These are phyloP conservation scores for Coleophora flavipennella DNA, from an alignment of 2,888 invertebrate genomes.

Conservation along the genomic window DNA sequence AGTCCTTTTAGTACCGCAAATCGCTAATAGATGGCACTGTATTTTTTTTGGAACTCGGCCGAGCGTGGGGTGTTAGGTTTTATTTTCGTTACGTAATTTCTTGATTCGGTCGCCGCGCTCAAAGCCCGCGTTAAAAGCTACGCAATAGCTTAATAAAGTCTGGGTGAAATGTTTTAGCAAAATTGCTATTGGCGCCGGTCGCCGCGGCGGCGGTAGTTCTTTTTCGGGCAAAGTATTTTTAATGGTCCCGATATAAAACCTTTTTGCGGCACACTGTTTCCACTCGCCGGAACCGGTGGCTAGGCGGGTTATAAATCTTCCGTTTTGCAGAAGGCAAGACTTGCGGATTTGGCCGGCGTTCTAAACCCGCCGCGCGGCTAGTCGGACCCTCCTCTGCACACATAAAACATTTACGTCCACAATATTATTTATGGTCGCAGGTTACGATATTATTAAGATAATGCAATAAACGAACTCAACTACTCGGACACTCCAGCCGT, in stretches of 20 bases:
- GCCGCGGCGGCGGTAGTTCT: constrained; percentile 7
- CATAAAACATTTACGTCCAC: constrained; percentile 42
- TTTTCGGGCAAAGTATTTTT: constrained; percentile 30
- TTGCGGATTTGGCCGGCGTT: constrained; percentile 25
- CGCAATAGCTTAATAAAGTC: no score
- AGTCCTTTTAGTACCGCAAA: no score
- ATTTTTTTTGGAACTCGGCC: no score
- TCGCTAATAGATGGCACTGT: no score
- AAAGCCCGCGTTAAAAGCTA: no score
- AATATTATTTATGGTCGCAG: constrained; percentile 38
- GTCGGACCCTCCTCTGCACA: constrained; percentile 18
- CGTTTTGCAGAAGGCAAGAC: constrained; percentile 21
- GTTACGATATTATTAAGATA: constrained; percentile 48
- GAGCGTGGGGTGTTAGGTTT: no score
- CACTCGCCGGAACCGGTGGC: neutral
- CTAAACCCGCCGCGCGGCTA: constrained; percentile 21
- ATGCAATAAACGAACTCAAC: constrained; percentile 39
- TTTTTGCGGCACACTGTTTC: neutral
- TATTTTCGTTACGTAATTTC: no score
- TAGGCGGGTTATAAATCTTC: constrained; percentile 26
- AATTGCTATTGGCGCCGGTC: neutral
- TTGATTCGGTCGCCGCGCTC: no score
- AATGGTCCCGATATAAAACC: constrained; percentile 26
- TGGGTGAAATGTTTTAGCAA: no score
- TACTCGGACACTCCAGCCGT: constrained; percentile 33